These are phyloP conservation scores for Haliclona indistincta DNA, from an alignment of 37 sponge, comb jelly and placozoan genomes.

Conservation along the genomic window DNA sequence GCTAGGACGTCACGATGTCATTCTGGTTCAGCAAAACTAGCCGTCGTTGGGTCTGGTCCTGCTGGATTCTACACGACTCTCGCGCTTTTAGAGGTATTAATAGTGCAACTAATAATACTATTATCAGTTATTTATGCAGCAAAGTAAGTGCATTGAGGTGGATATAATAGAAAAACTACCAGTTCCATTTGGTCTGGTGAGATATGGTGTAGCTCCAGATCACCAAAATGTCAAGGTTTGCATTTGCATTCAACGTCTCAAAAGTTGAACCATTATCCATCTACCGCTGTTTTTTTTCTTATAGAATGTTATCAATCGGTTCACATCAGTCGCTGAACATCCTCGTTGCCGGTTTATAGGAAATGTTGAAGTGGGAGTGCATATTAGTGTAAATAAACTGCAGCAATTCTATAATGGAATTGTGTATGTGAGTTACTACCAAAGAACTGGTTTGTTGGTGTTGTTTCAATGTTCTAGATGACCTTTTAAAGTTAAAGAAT, in stretches of 20 bases:
- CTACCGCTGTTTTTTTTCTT: background rate
- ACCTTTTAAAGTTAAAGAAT: too few relatives aligned
- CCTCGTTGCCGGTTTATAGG: conserved; percentile 81
- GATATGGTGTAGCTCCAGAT: conserved; percentile 97
- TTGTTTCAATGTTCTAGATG: too few relatives aligned
- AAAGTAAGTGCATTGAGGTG: conserved; percentile 56
- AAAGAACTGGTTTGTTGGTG: too few relatives aligned
- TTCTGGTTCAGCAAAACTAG: too few relatives aligned
- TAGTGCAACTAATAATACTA: too few relatives aligned
- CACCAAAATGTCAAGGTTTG: conserved; percentile 94
- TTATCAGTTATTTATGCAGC: too few relatives aligned
- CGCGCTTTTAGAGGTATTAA: conserved; percentile 74
- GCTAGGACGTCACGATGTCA: too few relatives aligned
- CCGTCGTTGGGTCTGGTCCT: conserved; percentile 93
- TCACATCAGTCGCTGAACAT: conserved; percentile 58
- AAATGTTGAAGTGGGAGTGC: conserved; percentile 80
- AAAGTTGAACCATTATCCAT: background rate
- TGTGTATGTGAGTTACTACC: conserved; percentile 69
- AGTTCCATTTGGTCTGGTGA: conserved; percentile 93
- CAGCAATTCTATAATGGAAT: conserved; percentile 73
- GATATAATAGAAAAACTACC: conserved; percentile 92
- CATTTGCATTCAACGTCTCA: background rate
- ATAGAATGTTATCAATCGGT: conserved; percentile 87
- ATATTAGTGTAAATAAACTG: conserved; percentile 64
- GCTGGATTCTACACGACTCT: conserved; percentile 99